phyloP scores from a whole-genome alignment of 2,888 invertebrate species.

The Morpho deidamia region DNA sequence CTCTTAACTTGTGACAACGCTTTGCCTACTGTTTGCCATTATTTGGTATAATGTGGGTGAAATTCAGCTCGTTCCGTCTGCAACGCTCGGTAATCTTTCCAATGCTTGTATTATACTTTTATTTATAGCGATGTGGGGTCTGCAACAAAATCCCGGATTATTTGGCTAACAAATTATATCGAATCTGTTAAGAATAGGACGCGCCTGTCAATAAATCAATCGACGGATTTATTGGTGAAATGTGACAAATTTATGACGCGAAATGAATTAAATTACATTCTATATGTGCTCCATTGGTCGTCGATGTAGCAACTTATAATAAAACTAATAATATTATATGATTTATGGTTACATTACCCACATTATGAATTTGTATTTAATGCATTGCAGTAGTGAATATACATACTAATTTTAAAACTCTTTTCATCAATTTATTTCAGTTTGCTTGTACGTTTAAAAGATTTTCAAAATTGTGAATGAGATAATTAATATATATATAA shows the following conservation, averaged over 20 bases:
- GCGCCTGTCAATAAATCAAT: conserved; percentile 72
- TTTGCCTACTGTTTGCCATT: conserved; percentile 69
- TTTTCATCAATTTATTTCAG: too few relatives aligned
- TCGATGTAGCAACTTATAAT: conserved; percentile 28
- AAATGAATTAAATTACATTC: conserved; percentile 30
- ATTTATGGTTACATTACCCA: neutral
- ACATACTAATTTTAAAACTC: too few relatives aligned
- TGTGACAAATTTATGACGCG: conserved; percentile 47
- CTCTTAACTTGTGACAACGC: conserved; percentile 5
- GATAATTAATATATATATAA: too few relatives aligned
- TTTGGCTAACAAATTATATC: conserved; percentile 77
- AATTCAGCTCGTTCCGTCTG: conserved; percentile 68
- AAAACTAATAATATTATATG: conserved; percentile 14
- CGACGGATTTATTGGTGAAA: conserved; percentile 64
- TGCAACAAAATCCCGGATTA: conserved; percentile 71
- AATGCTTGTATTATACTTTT: conserved; percentile 58
- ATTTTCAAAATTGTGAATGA: too few relatives aligned
- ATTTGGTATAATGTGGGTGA: conserved; percentile 75
- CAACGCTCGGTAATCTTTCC: conserved; percentile 66
- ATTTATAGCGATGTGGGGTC: conserved; percentile 45
- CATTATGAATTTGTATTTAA: too few relatives aligned
- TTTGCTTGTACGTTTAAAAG: too few relatives aligned
- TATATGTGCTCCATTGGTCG: conserved; percentile 32
- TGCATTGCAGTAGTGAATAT: too few relatives aligned
- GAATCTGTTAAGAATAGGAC: conserved; percentile 71